Base-by-base conservation (phyloP, 2,797 vertebrate genomes). In the Botia almorhae region DNA sequence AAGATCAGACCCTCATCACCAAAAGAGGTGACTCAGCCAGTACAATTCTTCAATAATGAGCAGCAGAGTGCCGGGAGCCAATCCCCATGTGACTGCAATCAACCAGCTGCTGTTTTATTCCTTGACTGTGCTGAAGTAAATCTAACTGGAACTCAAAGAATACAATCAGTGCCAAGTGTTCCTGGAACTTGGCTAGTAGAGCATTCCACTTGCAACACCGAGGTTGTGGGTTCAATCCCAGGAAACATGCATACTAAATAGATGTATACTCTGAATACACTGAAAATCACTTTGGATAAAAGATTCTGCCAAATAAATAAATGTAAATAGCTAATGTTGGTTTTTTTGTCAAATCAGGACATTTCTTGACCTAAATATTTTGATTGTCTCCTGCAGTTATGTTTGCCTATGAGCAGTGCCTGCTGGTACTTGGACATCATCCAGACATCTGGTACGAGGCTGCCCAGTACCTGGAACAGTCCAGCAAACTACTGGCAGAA, bases 351-450 rank as follows among this genome's bases (percentile, higher is more conserved):
- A 43, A 67, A n/a, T 43, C 4, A 17, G 33, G 64, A 6, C 7
- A 67, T 56, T 29, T 50, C 11, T 39, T 19, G 26, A 14, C 14
- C 19, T 67, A 65, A 60, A 21, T 36, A 39, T 72, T 26, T 63
- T 83, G 26, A 12, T 53, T 84, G n/a, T 72, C 67, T 84, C 69
- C 87, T 91, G 65, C 92, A 99, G 98, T 99, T 84, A 99, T 99
- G 98, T 99, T 99, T 92, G 97, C 98, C 83, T 99, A 97, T 50
- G 98, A 99, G 92, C 98, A 99, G 92, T 99, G 98, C 91, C 95
- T 99, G 55, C 91, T 99, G 90, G 98, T 99, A 67, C 93, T 99
- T 86, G 98, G 98, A 58, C 98, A 99, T 89, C 98, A 99, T 88
- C 98, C 98, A 65, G 98, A 99, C 83, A 93, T 99, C 84, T 99